A percentile compares a stretch with the other conserved stretches of the same genome.
phyloP scores from a whole-genome alignment of 53 echinoderm and acorn worm species.

The Echinometra lucunter region DNA sequence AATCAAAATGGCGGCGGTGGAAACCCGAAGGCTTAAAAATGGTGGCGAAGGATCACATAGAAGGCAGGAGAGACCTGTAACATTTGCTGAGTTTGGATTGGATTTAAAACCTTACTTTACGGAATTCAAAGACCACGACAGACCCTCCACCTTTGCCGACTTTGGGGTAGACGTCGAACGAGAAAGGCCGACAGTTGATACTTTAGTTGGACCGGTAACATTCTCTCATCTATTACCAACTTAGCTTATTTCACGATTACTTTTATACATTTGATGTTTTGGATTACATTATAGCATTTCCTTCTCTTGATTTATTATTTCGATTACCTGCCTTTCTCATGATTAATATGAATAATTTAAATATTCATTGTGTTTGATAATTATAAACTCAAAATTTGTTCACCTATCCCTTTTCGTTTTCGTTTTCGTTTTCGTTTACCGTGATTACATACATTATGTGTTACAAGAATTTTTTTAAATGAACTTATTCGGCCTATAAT shows the following conservation, averaged over 20 bases:
- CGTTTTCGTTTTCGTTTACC: background rate
- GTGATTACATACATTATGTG: background rate
- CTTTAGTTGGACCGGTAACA: constrained; percentile 79
- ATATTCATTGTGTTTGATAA: too few relatives aligned
- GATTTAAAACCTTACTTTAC: constrained; percentile 82
- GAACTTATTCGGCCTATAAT: too few relatives aligned
- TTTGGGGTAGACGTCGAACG: constrained; percentile 86
- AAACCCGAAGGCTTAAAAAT: constrained; percentile 57
- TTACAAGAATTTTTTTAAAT: background rate
- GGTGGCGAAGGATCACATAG: constrained; percentile 43
- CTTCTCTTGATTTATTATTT: background rate
- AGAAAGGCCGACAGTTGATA: constrained; percentile 79
- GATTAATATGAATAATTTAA: background rate
- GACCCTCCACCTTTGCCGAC: constrained; percentile 85
- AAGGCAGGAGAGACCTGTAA: constrained; percentile 75
- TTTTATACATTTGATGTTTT: background rate
- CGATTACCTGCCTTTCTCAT: too few relatives aligned
- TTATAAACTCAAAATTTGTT: too few relatives aligned
- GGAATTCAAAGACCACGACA: constrained; percentile 79
- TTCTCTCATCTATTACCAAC: background rate
- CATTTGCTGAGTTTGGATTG: constrained; percentile 85
- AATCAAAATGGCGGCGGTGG: constrained; percentile 71
- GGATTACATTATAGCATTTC: background rate
- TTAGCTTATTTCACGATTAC: background rate
- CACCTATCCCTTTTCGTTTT: background rate